Evolutionary conservation across 2,797 vertebrate genomes (phyloP).

Genomic region (Artibeus lituratus): DNA sequence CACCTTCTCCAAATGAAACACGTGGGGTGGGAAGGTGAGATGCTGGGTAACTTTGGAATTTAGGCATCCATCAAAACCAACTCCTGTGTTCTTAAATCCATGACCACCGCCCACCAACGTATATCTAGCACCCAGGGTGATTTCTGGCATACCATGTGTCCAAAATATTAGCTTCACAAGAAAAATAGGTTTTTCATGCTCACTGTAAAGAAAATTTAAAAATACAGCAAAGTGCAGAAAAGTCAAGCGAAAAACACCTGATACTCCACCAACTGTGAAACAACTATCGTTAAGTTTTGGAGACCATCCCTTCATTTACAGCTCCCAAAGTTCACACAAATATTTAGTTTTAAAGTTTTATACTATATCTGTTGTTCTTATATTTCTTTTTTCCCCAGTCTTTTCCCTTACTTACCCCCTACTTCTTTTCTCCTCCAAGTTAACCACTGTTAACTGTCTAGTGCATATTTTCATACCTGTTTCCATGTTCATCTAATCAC

Average conservation of each 20-base stretch:
- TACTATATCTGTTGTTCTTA: background rate
- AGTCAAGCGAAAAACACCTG: background rate
- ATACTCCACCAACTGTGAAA: background rate
- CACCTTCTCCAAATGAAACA: background rate
- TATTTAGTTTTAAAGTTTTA: conserved; percentile 26
- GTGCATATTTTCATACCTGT: background rate
- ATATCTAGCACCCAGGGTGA: background rate
- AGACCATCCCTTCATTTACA: background rate
- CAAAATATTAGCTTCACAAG: background rate
- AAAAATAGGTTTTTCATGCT: background rate
- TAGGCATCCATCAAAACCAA: background rate
- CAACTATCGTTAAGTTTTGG: background rate
- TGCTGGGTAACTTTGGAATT: background rate
- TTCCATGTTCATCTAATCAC: background rate
- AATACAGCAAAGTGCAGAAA: background rate
- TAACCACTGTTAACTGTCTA: background rate
- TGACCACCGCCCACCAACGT: background rate
- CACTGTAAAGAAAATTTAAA: background rate
- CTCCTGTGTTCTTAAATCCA: background rate
- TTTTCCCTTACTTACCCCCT: background rate
- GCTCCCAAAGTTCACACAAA: conserved; percentile 4
- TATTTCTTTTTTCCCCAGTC: background rate
- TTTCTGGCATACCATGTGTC: background rate
- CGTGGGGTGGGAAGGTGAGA: background rate
- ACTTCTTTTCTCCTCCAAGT: background rate